A percentile compares a stretch with the other conserved stretches of the same genome.
Evolutionary conservation across 2,888 invertebrate genomes (phyloP).

Genomic region (Ophioninae sp.): DNA sequence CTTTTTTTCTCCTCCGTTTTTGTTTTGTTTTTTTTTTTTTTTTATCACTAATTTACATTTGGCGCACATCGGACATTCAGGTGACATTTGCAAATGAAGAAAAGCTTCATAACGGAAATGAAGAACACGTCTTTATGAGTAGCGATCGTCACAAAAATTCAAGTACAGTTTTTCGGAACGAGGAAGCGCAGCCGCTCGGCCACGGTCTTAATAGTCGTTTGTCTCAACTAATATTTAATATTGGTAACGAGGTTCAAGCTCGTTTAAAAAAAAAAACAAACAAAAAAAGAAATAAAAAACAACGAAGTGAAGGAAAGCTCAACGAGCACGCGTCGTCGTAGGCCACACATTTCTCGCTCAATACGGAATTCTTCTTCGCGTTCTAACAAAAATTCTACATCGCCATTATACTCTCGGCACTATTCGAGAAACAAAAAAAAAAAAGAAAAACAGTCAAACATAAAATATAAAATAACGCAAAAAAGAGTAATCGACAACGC

Average conservation of each 20-base stretch:
- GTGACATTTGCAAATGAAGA: neutral
- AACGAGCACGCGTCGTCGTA: slow-evolving; percentile 21
- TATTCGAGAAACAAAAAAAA: slow-evolving; percentile 12
- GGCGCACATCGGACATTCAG: neutral
- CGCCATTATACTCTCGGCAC: neutral
- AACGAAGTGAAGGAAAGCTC: slow-evolving; percentile 10
- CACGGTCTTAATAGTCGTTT: slow-evolving; percentile 16
- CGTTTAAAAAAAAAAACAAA: slow-evolving; percentile 28
- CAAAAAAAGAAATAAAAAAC: slow-evolving; percentile 21
- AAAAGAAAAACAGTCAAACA: slow-evolving; percentile 12
- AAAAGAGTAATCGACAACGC: neutral
- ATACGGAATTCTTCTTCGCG: neutral
- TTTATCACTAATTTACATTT: neutral
- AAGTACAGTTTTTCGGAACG: slow-evolving; percentile 72
- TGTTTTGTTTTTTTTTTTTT: neutral
- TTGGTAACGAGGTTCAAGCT: slow-evolving; percentile 12
- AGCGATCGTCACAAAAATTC: slow-evolving; percentile 74
- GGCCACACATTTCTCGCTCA: slow-evolving; percentile 19
- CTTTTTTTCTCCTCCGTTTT: neutral
- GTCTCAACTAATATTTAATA: slow-evolving; percentile 11
- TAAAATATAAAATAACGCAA: slow-evolving; percentile 17
- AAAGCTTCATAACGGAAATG: slow-evolving; percentile 58
- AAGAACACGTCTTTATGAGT: slow-evolving; percentile 77
- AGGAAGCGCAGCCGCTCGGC: neutral
- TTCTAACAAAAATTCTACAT: neutral